Base-by-base conservation (phyloP, 2,888 invertebrate species). In the Chrysomela aeneicollis region DNA sequence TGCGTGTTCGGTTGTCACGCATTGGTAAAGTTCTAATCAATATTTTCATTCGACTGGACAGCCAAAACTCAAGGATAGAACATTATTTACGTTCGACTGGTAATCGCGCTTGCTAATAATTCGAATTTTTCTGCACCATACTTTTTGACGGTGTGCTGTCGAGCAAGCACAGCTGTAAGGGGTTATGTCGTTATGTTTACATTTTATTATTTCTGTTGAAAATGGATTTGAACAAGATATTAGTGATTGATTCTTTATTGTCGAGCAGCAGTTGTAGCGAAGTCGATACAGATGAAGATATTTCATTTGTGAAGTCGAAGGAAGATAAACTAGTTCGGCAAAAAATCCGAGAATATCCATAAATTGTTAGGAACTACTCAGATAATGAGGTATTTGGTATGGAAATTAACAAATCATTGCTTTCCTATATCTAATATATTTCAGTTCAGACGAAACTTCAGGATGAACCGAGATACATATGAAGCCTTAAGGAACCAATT, bases 61-160 rank as follows among this genome's bases (percentile, higher is more conserved):
- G 12, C 10, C 22, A 51, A 1, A 12, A 51, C 26, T 51, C 12
- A 22, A 51, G 51, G 1, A 2, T 22, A 51, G 26, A 22, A 22
- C 22, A 21, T 1, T 1, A 22, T 51, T 22, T 51, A 51, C 21
- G 26, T 51, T 51, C 51, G 51, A 8, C 51, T 51, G 22, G 22
- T 51, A 51, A 51, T 1, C 1, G 12, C 22, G 51, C 51, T 51
- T 22, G 9, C 22, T 51, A 10, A 4, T 1, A 51, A 51, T 51
- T 51, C 51, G 51, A 51, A 51, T 51, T 1, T 51, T 22, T 59
- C 51, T 51, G 51, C 51, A 51, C 51, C n/a, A 26, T 22, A 22
- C 15, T 51, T 51, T 51, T 2, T 12, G 51, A 51, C 51, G 51
- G 49, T 49, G 49, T n/a, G n/a, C n/a, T n/a, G n/a, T n/a, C 49